Conservation (phyloP, 2,797 vertebrate species). For the Chaetodon trifasciatus region DNA sequence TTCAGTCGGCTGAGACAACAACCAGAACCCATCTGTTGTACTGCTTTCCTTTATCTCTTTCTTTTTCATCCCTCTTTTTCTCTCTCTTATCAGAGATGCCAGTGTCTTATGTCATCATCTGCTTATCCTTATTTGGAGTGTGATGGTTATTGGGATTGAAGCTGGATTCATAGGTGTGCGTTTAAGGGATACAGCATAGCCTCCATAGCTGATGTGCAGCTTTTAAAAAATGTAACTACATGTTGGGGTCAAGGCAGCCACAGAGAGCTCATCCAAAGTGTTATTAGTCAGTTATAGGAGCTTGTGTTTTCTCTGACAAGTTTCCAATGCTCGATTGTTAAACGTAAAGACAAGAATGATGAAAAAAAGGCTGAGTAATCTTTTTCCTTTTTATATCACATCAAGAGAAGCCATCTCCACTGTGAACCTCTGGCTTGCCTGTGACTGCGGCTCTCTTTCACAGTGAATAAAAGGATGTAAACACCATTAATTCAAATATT, state of each 20-base stretch:
- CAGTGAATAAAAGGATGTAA: constrained; percentile 14
- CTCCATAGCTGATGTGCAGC: background rate
- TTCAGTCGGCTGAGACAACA: constrained; percentile 41
- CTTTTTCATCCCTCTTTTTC: constrained; percentile 32
- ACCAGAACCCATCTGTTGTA: constrained; percentile 62
- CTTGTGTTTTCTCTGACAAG: background rate
- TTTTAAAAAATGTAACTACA: background rate
- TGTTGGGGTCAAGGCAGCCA: background rate
- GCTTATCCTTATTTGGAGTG: background rate
- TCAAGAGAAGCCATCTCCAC: constrained; percentile 10
- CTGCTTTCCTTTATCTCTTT: constrained; percentile 32
- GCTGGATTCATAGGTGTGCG: constrained; percentile 12
- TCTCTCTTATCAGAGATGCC: constrained; percentile 1
- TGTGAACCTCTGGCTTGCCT: background rate
- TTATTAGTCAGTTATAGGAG: background rate
- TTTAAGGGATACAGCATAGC: background rate
- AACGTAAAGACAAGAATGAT: background rate
- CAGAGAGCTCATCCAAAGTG: background rate
- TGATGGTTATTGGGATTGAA: constrained; percentile 5
- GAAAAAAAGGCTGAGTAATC: background rate
- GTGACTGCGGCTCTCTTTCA: background rate
- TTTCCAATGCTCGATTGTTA: background rate
- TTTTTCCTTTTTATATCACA: background rate
- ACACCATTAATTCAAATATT: constrained; percentile 11
- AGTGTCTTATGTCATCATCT: constrained; percentile 17